Base-by-base conservation (phyloP, 92 coral and sea anemone genomes). In the Parazoanthus swiftii region DNA sequence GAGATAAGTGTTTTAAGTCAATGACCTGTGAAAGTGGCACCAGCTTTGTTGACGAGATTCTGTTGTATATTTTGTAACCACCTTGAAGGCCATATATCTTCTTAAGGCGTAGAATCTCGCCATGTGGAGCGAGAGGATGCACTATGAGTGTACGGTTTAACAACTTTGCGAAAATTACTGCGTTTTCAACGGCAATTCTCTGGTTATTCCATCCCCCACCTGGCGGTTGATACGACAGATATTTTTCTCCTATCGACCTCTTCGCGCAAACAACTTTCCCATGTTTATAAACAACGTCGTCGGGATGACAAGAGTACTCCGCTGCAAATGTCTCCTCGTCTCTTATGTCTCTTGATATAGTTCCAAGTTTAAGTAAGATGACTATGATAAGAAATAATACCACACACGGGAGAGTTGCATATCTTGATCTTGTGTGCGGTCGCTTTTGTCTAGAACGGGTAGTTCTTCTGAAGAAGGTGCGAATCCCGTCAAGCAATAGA, bases 181-280 rank as follows among this genome's bases (percentile, higher is more conserved):
- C 99, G 82, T 95, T 95, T 84, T 97, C 99, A 70, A 97, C 90
- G 63, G 99, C 99, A 51, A 97, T 89, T 73, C 99, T 94, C 86
- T 97, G 99, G 85, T 97, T 97, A 80, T 97, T 97, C 99, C 99
- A 97, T 37, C 99, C 99, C 18, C 99, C 99, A 11, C 97, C 98
- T 13, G 99, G 99, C 7, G 99, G 99, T 81, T 95, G 98, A 85
- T 97, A 97, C 39, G 98, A 91, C 86, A 97, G 82, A 77, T 93
- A 97, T 76, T 89, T 95, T 48, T 71, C 78, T 46, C 79, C 67
- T 29, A 43, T 9, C 72, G 73, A 85, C 4, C 66, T 39, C n/a
- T 81, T 76, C 33, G 38, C 79, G 74, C 97, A 96, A 26, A 85
- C 89, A 5, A 89, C 50, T 76, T 80, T 89, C 43, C 98, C 98